Conservation (phyloP, 2,888 invertebrate genomes). For the Gnatocerus cornutus region DNA sequence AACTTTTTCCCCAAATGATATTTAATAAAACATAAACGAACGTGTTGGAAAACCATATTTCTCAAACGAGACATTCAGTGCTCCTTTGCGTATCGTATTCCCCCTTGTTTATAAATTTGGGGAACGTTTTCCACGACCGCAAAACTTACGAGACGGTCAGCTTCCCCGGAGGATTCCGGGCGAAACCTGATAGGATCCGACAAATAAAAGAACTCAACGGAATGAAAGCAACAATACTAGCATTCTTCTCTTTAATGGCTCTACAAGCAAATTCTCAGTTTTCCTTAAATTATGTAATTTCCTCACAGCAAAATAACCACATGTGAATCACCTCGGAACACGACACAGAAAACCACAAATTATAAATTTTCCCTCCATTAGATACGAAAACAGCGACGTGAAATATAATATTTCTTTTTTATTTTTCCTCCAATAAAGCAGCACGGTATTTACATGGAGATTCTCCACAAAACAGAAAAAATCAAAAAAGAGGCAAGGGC, state of each 20-base stretch:
- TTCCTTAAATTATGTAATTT: constrained; percentile 19
- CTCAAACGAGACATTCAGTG: constrained; percentile 32
- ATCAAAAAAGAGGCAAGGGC: constrained; percentile 21
- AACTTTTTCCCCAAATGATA: constrained; percentile 13
- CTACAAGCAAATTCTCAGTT: constrained; percentile 23
- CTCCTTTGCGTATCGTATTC: constrained; percentile 42
- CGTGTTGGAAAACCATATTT: constrained; percentile 44
- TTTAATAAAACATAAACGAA: constrained; percentile 40
- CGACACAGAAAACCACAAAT: not conserved
- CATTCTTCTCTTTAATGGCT: constrained; percentile 20
- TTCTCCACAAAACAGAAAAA: constrained; percentile 10
- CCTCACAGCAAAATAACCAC: not conserved
- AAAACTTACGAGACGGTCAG: constrained; percentile 32
- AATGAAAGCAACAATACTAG: constrained; percentile 20
- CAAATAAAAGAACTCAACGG: constrained; percentile 18
- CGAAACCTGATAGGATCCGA: constrained; percentile 27
- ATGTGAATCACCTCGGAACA: not conserved
- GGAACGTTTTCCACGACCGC: constrained; percentile 32
- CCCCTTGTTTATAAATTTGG: constrained; percentile 39
- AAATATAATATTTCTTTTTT: constrained; percentile 7
- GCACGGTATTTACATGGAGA: not conserved
- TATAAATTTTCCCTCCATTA: constrained; percentile 3
- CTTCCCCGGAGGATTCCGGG: constrained; percentile 20
- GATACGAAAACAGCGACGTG: not conserved
- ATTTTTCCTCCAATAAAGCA: constrained; percentile 14